Evolutionary conservation across 2,113 vertebrate species (phyloP).

Genomic region (Epinephelus lanceolatus): DNA sequence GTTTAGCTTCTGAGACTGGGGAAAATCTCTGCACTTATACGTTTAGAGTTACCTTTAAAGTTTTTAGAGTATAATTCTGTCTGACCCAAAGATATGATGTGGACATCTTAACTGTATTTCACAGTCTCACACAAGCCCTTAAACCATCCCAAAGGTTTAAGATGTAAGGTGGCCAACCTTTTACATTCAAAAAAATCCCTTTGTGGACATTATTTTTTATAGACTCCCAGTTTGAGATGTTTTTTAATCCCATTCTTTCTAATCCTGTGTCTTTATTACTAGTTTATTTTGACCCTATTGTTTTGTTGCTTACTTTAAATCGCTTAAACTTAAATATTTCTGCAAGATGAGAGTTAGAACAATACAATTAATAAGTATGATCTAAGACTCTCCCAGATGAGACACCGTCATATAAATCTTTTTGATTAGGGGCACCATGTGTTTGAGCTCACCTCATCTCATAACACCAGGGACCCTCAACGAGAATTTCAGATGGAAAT

Average conservation of each 20-base stretch:
- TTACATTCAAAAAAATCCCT: neutral
- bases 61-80: neutral
- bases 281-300: neutral
- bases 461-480: slow-evolving; percentile 27
- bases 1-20: neutral
- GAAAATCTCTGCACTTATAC: neutral
- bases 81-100: neutral
- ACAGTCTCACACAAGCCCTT: neutral
- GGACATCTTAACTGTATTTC: neutral
- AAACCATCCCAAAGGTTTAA: neutral
- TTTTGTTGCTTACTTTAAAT: neutral
- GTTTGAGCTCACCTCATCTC: slow-evolving; percentile 48
- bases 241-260: neutral
- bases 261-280: neutral
- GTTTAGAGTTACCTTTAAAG: neutral
- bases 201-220: too few relatives aligned
- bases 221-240: too few relatives aligned
- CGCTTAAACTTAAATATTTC: neutral
- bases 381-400: slow-evolving; percentile 33
- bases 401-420: slow-evolving; percentile 44
- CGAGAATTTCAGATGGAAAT: slow-evolving; percentile 45
- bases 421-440: slow-evolving; percentile 53
- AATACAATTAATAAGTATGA: neutral
- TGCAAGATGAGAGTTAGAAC: neutral
- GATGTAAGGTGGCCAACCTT: neutral